A percentile compares a stretch with the other conserved stretches of the same genome.
Conservation (phyloP, 2,113 vertebrate genomes). For the Formicarius rufipectus region DNA sequence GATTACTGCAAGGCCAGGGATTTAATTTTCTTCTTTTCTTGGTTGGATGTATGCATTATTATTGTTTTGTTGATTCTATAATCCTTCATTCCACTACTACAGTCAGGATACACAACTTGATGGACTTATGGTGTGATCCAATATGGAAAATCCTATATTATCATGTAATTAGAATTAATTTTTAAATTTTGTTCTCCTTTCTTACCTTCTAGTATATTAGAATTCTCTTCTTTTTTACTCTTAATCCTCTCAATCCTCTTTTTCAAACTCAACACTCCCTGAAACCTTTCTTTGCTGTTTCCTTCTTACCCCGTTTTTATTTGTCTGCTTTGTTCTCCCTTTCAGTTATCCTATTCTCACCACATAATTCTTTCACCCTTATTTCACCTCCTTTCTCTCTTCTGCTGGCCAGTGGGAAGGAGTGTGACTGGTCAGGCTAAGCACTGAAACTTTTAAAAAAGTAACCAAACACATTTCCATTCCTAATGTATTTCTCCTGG, state of each 20-base stretch:
- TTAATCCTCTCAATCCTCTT: conserved; percentile 16
- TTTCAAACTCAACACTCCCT: neutral
- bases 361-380: neutral
- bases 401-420: neutral
- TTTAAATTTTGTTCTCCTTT: neutral
- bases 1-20: neutral
- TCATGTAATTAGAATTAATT: neutral
- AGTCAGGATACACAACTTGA: neutral
- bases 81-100: neutral
- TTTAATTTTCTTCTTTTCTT: neutral
- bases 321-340: neutral
- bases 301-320: neutral
- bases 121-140: neutral
- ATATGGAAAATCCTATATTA: conserved; percentile 3
- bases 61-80: neutral
- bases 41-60: neutral
- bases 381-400: neutral
- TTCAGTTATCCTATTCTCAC: neutral
- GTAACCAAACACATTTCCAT: neutral
- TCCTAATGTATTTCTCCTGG: neutral
- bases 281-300: neutral
- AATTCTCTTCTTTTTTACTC: neutral
- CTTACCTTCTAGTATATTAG: neutral
- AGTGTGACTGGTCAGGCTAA: neutral
- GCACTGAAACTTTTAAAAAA: neutral